Base-by-base conservation (phyloP, 2,797 vertebrate genomes). In the Sebastes goodei region DNA sequence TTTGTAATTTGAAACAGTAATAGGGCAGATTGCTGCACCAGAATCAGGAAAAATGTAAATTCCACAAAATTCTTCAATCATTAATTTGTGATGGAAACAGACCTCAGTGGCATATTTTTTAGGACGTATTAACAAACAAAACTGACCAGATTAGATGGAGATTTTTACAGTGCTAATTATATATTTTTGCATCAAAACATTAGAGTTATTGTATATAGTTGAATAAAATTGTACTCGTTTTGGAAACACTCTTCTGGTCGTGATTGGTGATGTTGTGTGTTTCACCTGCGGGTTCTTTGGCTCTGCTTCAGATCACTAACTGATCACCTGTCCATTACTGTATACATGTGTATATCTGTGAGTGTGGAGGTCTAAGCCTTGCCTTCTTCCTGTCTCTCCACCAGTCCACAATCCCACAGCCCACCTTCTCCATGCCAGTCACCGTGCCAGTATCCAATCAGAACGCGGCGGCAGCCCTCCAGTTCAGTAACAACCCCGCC, bases 381-480 rank as follows among this genome's bases (percentile, higher is more conserved):
- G 0, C 75, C 82, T 25, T 73, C 83, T 82, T 86, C 81, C 79
- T 87, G 64, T 91, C 62, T 90, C 86, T 87, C 88, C 85, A 84
- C 88, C 95, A 99, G 98, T 98, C 98, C 55, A 85, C 97, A 86
- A 96, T 99, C 90, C 98, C 97, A 42, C 97, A 97, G 71, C 96
- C 98, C 8, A 98, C 97, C 92, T 99, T 99, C 65, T 97, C 97
- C 95, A 98, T 99, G 97, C 98, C 98, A 2, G 97, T 99, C 93
- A 98, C 98, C 52, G 97, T 99, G 88, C 98, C 98, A 1, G 97
- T 98, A 89, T 97, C 96, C 96, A 99, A 96, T 93, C 98, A 97
- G 87, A 98, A 95, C 78, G 93, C 96, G 3, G 85, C 96, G 4
- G 85, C 85, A 0, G 87, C 91, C 56, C 96, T 99, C 89, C 97